Percentiles rank a stretch among this genome's conserved stretches.
Evolutionary conservation across 2,113 vertebrate genomes (phyloP).

Genomic region (Laticauda colubrina): DNA sequence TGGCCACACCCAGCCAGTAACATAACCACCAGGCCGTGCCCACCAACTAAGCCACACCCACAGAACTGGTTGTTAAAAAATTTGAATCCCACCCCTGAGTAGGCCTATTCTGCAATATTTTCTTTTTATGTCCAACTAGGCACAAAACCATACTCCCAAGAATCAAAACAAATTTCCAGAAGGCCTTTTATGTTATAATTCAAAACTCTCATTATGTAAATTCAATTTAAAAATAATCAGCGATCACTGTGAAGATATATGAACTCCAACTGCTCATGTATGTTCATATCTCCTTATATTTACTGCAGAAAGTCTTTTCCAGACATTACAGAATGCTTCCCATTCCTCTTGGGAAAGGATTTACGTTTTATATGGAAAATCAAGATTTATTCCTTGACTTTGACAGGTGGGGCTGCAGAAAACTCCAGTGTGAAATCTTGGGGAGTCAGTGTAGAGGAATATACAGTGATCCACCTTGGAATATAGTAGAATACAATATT

Average conservation of each 20-base stretch:
- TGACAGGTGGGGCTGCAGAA: not conserved
- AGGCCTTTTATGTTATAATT: not conserved
- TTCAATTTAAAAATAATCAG: not conserved
- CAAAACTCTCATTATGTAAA: not conserved
- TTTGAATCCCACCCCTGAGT: too few species aligned
- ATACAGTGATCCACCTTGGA: not conserved
- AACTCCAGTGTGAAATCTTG: not conserved
- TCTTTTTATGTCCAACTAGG: not conserved
- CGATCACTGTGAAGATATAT: not conserved
- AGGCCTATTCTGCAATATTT: not conserved
- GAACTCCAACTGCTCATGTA: not conserved
- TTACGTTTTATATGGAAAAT: not conserved
- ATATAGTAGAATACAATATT: not conserved
- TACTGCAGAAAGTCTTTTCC: not conserved
- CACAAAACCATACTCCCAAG: not conserved
- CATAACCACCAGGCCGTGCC: too few species aligned
- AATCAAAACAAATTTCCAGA: not conserved
- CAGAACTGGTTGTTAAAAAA: too few species aligned
- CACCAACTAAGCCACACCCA: too few species aligned
- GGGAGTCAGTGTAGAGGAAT: not conserved
- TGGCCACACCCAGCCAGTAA: too few species aligned
- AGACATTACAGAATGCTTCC: not conserved
- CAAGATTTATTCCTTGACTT: not conserved
- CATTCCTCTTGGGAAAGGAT: not conserved
- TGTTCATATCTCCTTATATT: not conserved